Percentiles rank a stretch among this genome's conserved stretches.
phyloP scores from a whole-genome alignment of 1,140 invertebrate species.

The Pachyrhynchus sulphureomaculatus region DNA sequence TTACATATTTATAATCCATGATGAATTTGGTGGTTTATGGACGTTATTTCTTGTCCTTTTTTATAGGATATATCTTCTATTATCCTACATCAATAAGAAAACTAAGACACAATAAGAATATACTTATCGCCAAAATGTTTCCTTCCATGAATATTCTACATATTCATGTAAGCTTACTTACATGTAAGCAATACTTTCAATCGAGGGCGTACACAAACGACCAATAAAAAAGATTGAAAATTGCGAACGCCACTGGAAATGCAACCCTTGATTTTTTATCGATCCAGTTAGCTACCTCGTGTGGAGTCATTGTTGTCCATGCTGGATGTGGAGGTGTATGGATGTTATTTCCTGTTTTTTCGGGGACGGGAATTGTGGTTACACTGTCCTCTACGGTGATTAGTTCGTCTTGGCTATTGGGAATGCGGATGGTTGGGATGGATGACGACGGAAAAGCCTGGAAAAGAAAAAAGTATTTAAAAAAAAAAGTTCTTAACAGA shows the following conservation, averaged over 20 bases:
- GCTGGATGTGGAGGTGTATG: constrained; percentile 43
- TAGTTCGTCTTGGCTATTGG: constrained; percentile 63
- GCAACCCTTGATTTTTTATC: constrained; percentile 75
- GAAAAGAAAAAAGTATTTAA: constrained; percentile 37
- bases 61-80: no score
- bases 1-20: no score
- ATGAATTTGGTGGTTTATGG: no score
- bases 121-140: no score
- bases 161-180: constrained; percentile 1
- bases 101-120: no score
- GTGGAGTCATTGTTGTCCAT: constrained; percentile 82
- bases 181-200: not conserved
- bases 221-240: constrained; percentile 86
- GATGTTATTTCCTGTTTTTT: constrained; percentile 12
- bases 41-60: no score
- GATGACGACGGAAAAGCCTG: constrained; percentile 63
- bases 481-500: no score
- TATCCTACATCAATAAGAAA: no score
- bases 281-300: constrained; percentile 84
- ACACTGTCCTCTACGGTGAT: constrained; percentile 40
- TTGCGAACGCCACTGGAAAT: constrained; percentile 75
- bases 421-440: constrained; percentile 63
- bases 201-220: constrained; percentile 62
- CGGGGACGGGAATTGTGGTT: constrained; percentile 40
- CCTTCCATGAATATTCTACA: constrained; percentile 8